Base-by-base conservation (phyloP, 2,113 vertebrate genomes). In the Clinocottus analis region DNA sequence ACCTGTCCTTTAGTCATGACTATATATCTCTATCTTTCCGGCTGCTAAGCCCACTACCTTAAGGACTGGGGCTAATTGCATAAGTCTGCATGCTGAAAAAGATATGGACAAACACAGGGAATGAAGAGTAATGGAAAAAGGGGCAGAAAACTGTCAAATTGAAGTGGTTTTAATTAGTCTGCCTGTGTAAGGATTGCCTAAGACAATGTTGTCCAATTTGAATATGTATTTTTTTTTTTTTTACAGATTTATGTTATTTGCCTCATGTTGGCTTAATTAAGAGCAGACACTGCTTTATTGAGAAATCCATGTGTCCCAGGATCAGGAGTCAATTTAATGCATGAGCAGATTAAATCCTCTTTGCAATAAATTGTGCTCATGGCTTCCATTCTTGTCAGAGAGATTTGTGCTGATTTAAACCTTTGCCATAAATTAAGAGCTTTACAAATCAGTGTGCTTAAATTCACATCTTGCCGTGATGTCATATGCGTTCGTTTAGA, bases 291-390 rank as follows among this genome's bases (percentile, higher is more conserved):
- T 74, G 82, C 51, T 85, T 90, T 87, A 90, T 80, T 87, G 85
- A 62, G 72, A 84, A 83, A 74, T 67, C 75, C 47, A 39, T 72
- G 73, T 87, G 82, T 82, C 68, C 63, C 70, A 82, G 75, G 81
- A 86, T 90, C 74, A 72, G 67, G 75, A 91, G 84, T 85, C 77
- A 91, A 88, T 91, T 92, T 90, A 90, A 84, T 85, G 72, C 66
- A 77, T 79, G 86, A 80, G 73, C 78, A 86, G 90, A 91, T 91
- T 82, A 88, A 93, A 93, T 90, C 80, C 72, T 89, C 83, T 92
- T 92, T 87, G 85, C 83, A 83, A 85, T 88, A 82, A 92, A 91
- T 84, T 84, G 75, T 64, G 78, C 75, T 90, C 74, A 72, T 77
- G 79, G 66, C 77, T 91, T 91, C 76, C 70, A 82, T 89, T 89